These are phyloP conservation scores for Ammodytes dubius DNA, from an alignment of 2,113 vertebrate species.

Conservation along the genomic window DNA sequence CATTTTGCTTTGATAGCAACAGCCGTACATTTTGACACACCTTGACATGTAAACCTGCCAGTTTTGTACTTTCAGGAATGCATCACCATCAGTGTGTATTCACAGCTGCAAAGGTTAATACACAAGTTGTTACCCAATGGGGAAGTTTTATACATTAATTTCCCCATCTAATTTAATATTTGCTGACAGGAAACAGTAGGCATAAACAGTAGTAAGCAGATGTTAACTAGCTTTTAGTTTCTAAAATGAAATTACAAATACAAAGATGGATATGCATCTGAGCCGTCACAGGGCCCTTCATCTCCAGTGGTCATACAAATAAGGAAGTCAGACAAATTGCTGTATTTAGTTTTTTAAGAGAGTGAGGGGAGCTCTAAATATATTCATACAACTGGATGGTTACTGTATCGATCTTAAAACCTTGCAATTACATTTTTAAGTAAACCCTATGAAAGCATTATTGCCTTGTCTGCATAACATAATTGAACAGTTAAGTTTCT, in stretches of 20 bases:
- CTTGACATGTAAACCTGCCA: slow-evolving; percentile 34
- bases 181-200: slow-evolving; percentile 19
- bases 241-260: neutral
- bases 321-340: neutral
- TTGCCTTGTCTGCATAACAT: neutral
- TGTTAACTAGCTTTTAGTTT: neutral
- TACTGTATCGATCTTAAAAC: neutral
- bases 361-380: neutral
- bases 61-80: neutral
- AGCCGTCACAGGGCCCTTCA: neutral
- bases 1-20: slow-evolving; percentile 34
- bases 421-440: neutral
- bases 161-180: slow-evolving; percentile 8
- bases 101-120: slow-evolving; percentile 15
- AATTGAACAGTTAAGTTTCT: neutral
- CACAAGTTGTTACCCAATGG: slow-evolving; percentile 13
- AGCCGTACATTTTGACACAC: slow-evolving; percentile 32
- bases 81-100: neutral
- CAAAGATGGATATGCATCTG: neutral
- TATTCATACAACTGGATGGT: neutral
- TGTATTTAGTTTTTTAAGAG: neutral
- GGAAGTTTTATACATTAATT: slow-evolving; percentile 7
- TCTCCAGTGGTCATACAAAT: neutral
- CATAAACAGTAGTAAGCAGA: neutral
- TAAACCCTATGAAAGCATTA: neutral